Conservation (phyloP, 2,113 vertebrate genomes). For the Clarias batrachus region DNA sequence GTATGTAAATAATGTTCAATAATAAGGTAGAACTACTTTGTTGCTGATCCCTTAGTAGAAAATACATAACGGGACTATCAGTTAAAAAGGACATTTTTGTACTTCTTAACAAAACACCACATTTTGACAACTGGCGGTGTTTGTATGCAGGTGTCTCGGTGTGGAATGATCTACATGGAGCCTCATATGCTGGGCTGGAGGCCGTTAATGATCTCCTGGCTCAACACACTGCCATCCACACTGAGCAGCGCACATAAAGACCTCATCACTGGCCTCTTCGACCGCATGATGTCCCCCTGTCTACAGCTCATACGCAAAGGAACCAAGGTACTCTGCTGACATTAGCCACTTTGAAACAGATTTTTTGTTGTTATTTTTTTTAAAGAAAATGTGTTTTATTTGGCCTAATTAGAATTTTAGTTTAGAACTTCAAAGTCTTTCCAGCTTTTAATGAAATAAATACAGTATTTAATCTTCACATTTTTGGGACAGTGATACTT, state of each 20-base stretch:
- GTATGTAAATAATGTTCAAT: no score
- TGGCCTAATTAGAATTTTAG: not conserved
- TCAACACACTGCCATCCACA: constrained; percentile 74
- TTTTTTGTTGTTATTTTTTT: no score
- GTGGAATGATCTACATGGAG: constrained; percentile 72
- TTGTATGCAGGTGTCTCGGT: constrained; percentile 77
- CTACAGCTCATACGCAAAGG: constrained; percentile 85
- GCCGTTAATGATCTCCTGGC: constrained; percentile 85
- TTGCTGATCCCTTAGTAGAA: not conserved
- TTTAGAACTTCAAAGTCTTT: not conserved
- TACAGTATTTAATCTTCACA: constrained; percentile 9
- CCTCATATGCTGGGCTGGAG: constrained; percentile 88
- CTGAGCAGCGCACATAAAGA: constrained; percentile 75
- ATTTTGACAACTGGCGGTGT: not conserved
- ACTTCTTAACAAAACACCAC: not conserved
- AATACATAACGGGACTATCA: no score
- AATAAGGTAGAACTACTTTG: not conserved
- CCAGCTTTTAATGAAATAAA: not conserved
- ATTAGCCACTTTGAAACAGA: not conserved
- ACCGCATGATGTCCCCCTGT: constrained; percentile 78
- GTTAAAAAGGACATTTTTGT: not conserved
- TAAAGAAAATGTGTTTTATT: no score
- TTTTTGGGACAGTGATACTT: constrained; percentile 10
- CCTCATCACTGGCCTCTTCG: constrained; percentile 79
- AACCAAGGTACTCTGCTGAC: constrained; percentile 74